These are phyloP conservation scores for Steinernema khuongi DNA, from an alignment of 1,140 invertebrate species.

Conservation along the genomic window DNA sequence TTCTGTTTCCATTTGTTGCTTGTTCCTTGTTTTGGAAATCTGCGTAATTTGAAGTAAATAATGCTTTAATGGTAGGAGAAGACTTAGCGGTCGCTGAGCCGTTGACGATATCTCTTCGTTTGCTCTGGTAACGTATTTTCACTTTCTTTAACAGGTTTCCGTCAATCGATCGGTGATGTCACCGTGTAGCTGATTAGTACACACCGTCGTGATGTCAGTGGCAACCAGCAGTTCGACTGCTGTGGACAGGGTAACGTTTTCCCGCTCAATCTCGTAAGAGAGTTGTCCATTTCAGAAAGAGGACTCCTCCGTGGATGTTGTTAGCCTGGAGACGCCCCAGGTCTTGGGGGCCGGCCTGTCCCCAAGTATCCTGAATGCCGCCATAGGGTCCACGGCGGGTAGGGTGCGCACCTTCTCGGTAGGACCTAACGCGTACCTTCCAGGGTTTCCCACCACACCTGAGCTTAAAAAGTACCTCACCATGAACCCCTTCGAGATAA, in stretches of 20 bases:
- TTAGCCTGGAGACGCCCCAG: not conserved
- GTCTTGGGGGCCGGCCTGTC: not conserved
- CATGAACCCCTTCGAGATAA: slow-evolving; percentile 38
- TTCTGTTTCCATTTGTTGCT: slow-evolving; percentile 1
- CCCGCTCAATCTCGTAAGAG: not conserved
- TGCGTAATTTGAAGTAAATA: not conserved
- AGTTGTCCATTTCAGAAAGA: not conserved
- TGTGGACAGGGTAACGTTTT: not conserved
- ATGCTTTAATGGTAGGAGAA: not conserved
- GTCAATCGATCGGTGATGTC: not conserved
- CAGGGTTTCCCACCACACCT: slow-evolving; percentile 38
- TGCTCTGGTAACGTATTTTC: not conserved
- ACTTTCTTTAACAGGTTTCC: not conserved
- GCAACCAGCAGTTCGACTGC: slow-evolving; percentile 5
- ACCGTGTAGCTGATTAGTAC: not conserved
- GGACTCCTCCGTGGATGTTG: not conserved
- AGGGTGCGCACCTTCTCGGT: not conserved
- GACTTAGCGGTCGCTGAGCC: not conserved
- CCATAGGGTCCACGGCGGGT: not conserved
- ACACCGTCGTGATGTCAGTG: slow-evolving; percentile 4
- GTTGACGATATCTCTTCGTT: not conserved
- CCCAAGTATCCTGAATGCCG: not conserved
- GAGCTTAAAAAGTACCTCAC: slow-evolving; percentile 36
- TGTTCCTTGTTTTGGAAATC: not conserved
- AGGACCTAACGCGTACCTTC: not conserved